phyloP scores from a whole-genome alignment of 1,140 invertebrate species.

The Araneus ventricosus region DNA sequence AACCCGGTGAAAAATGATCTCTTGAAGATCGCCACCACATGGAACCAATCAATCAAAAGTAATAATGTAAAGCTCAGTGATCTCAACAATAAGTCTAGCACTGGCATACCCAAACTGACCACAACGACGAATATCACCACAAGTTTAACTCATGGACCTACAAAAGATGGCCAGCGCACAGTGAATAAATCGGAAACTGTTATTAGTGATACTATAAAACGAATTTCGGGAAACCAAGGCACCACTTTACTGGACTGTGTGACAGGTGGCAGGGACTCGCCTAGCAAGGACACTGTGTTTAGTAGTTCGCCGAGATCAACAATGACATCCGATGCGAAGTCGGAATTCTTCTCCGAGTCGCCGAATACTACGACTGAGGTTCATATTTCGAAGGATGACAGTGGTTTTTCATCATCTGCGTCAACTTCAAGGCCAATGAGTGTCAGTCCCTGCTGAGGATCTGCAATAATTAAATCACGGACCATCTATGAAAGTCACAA shows the following conservation, averaged over 20 bases:
- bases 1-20: conserved; percentile 45
- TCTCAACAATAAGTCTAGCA: background rate
- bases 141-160: conserved; percentile 30
- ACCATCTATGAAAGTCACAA: background rate
- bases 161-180: background rate
- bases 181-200: background rate
- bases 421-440: conserved; percentile 73
- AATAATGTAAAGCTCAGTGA: conserved; percentile 15
- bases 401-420: conserved; percentile 70
- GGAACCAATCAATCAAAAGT: conserved; percentile 68
- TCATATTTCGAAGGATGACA: conserved; percentile 67
- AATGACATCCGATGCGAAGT: conserved; percentile 56
- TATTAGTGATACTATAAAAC: background rate
- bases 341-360: conserved; percentile 65
- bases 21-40: conserved; percentile 71
- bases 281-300: conserved; percentile 36
- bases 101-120: conserved; percentile 58
- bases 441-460: conserved; percentile 70
- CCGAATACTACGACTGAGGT: conserved; percentile 59
- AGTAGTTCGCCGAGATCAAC: conserved; percentile 63
- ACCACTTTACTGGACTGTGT: conserved; percentile 51
- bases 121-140: conserved; percentile 67
- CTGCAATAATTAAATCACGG: background rate
- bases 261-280: conserved; percentile 51
- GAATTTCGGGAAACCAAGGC: conserved; percentile 16